Base-by-base conservation (phyloP, 2,888 invertebrate species). In the Trachelus iudaicus region DNA sequence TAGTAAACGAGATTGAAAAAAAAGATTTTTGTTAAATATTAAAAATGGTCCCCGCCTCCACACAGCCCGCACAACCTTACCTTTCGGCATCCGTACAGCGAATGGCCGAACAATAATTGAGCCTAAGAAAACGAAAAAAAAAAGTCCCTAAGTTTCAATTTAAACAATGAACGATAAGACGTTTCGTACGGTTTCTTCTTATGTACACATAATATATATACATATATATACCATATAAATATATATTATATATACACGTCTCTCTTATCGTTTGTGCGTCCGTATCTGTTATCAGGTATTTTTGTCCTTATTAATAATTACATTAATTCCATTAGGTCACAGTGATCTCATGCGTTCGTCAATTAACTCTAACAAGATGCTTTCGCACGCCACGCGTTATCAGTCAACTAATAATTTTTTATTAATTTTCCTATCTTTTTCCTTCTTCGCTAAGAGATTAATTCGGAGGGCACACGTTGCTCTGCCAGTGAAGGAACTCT, bases 41-140 rank as follows among this genome's bases (percentile, higher is more conserved):
- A 13, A 85, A 85, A 81, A 76, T 85, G 90, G 90, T 89, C 90
- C 90, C 90, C 90, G 90, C 90, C 90, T 90, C 90, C 90, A 91
- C 90, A 88, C 88, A 23, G 56, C 90, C 85, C 89, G 82, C 78
- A 81, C 84, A 84, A 83, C 85, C 85, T 87, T 86, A 85, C 84
- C 85, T 86, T 73, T 80, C 30, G 74, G 35, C 30, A 33, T 71
- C 12, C 71, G 56, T 56, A 56, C 0, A 56, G 0, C 9, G 40
- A 40, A 15, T 40, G 4, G 56, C 23, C 56, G 56, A 23, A 56
- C 6, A 56, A 23, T 56, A 23, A 56, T 56, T 40, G 40, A 56
- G 56, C 1, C 56, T 56, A 23, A 23, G 15, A 23, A 23, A 40
- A n/a, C n/a, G n/a, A n/a, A 23, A 6, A 23, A 23, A 23, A 40